Conservation (phyloP, 2,113 vertebrate genomes). For the Trichomycterus rosablanca region DNA sequence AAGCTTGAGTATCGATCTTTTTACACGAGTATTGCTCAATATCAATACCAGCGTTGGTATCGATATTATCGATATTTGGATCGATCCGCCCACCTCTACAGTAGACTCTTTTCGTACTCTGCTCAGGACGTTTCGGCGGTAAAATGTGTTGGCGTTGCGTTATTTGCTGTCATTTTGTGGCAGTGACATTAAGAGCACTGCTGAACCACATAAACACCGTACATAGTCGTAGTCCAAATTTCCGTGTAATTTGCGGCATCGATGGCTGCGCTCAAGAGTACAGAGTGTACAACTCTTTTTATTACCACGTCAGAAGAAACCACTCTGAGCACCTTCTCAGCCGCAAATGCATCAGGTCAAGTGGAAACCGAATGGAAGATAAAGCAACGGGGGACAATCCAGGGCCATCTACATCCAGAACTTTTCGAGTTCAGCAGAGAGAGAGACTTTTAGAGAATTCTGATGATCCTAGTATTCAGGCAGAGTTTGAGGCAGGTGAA, state of each 20-base stretch:
- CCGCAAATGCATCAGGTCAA: conserved; percentile 2
- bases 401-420: not conserved
- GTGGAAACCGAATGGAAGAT: not conserved
- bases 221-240: not conserved
- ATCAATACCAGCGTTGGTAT: too few relatives aligned
- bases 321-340: conserved; percentile 3
- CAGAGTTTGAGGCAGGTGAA: not conserved
- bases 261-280: conserved; percentile 8
- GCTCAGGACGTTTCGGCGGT: too few relatives aligned
- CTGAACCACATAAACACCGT: not conserved
- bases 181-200: conserved; percentile 3
- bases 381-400: not conserved
- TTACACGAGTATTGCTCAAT: too few relatives aligned
- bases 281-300: conserved; percentile 25
- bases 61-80: too few relatives aligned
- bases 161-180: conserved; percentile 3
- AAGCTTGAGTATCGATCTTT: too few relatives aligned
- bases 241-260: conserved; percentile 1
- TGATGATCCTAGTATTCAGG: conserved; percentile 1
- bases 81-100: too few relatives aligned
- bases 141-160: not conserved
- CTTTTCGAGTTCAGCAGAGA: not conserved
- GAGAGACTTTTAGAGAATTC: conserved; percentile 1
- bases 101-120: too few relatives aligned
- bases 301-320: conserved; percentile 18